Evolutionary conservation across 1,140 invertebrate species (phyloP).

Genomic region (Bombus impatiens): DNA sequence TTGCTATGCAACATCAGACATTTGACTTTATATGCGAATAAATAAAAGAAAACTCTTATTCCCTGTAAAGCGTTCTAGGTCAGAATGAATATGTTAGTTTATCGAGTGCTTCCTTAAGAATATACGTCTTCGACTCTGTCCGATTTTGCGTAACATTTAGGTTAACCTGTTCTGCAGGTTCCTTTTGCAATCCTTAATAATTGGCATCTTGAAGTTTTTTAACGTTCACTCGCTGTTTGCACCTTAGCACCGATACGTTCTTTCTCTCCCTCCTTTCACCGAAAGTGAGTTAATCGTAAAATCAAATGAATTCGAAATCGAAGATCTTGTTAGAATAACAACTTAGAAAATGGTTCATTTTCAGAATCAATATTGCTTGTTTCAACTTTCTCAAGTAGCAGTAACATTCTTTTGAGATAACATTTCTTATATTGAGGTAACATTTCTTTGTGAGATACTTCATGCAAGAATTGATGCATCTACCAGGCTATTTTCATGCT

Average conservation of each 20-base stretch:
- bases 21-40: not conserved
- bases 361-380: not conserved
- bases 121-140: not conserved
- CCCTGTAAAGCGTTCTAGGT: too few species aligned
- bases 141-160: constrained; percentile 16
- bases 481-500: too few species aligned
- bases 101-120: not conserved
- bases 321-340: not conserved
- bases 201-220: not conserved
- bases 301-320: not conserved
- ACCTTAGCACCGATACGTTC: not conserved
- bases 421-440: too few species aligned
- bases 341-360: not conserved
- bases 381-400: not conserved
- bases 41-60: not conserved
- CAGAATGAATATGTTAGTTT: not conserved
- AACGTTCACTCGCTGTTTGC: constrained; percentile 13
- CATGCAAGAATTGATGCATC: too few species aligned
- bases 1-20: not conserved
- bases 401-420: too few species aligned
- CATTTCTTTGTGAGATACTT: too few species aligned
- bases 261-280: not conserved
- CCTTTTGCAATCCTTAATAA: constrained; percentile 11
- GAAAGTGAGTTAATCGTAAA: not conserved
- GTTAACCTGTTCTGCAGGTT: constrained; percentile 21